Base-by-base conservation (phyloP, 1,140 invertebrate genomes). In the Parasteatoda tepidariorum region DNA sequence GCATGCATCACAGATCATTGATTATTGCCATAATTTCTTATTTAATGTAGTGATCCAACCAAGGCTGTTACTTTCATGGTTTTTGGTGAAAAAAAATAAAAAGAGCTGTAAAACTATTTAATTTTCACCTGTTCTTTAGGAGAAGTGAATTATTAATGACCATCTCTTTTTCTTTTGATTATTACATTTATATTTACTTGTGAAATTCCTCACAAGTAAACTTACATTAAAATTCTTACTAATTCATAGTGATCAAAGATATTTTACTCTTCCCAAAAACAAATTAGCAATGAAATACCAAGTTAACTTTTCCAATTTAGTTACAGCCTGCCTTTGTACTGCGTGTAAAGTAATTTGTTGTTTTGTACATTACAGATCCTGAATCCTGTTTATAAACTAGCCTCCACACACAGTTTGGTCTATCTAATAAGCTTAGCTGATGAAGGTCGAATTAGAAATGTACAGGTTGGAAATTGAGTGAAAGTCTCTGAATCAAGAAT, bases 361-460 rank as follows among this genome's bases (percentile, higher is more conserved):
- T 7, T 7, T n/a, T 22, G 7, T 59, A 59, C 24, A 2, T 71
- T 82, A 5, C 33, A 82, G 78, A 31, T 82, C 31, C 61, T 82
- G 54, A 82, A 82, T n/a, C 78, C 78, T 38, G 57, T 34, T 15
- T 82, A 82, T 28, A 82, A 66, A 68, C 31, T 33, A 7, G 7
- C 71, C 5, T 61, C 66, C 7, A n/a, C 38, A 2, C 78, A 82
- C n/a, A 62, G 66, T 61, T 22, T 82, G 9, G 41, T 64, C n/a
- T 67, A 82, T 13, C 28, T 82, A 28, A 70, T 82, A 22, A 70
- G n/a, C 28, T 62, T 82, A 13, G 78, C 67, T n/a, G 78, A 82
- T 22, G 78, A 82, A 22, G 24, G 48, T 22, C 22, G 33, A 34
- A 22, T 41, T n/a, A 82, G 18, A n/a, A 68, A 55, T 68, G n/a